Conservation (phyloP, 2,113 vertebrate species). For the Pygoscelis antarcticus region DNA sequence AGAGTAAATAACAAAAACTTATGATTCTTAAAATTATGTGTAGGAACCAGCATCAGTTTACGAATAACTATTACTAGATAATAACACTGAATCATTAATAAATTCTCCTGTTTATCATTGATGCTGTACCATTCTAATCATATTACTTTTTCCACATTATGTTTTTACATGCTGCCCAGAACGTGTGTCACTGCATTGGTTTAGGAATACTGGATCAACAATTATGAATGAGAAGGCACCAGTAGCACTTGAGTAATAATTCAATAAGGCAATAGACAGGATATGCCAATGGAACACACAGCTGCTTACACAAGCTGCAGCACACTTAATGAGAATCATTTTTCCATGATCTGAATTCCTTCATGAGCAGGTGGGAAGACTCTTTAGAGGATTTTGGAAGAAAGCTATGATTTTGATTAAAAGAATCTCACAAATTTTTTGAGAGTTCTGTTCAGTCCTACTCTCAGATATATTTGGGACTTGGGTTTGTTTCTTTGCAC, state of each 20-base stretch:
- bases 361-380: neutral
- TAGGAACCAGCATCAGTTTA: neutral
- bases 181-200: too few species aligned
- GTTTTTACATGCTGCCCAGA: neutral
- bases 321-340: neutral
- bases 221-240: too few species aligned
- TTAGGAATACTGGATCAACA: neutral
- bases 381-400: neutral
- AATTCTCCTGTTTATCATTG: neutral
- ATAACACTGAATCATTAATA: neutral
- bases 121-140: neutral
- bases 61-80: neutral
- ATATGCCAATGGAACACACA: neutral
- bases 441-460: neutral
- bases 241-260: neutral
- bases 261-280: neutral
- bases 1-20: neutral
- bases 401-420: neutral
- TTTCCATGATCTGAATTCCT: neutral
- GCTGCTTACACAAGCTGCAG: neutral
- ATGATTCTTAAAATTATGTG: neutral
- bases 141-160: neutral
- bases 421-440: neutral
- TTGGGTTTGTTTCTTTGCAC: neutral
- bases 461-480: neutral